Conservation (phyloP, 2,797 vertebrate genomes). For the Sebastes ruberrimus region DNA sequence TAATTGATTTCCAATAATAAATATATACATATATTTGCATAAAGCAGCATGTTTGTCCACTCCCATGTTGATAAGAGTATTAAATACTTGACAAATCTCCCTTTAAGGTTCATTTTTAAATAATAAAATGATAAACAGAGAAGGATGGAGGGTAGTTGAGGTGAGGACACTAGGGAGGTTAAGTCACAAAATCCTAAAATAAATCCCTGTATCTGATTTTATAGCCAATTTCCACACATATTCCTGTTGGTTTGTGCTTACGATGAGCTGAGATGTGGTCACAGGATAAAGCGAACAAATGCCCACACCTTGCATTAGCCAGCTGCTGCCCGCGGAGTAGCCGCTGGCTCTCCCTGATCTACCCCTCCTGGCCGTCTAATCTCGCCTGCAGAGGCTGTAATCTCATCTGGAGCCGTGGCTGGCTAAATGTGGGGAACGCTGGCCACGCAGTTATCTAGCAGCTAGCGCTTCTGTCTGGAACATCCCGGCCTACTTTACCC, state of each 20-base stretch:
- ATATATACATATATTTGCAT: too few relatives aligned
- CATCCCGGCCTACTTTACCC: constrained; percentile 88
- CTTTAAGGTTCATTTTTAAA: too few relatives aligned
- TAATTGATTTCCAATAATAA: too few relatives aligned
- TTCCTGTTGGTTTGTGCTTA: background rate
- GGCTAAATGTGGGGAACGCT: constrained; percentile 84
- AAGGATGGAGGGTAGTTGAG: background rate
- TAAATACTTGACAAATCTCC: too few relatives aligned
- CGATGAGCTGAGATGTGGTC: background rate
- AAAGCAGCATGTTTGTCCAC: too few relatives aligned
- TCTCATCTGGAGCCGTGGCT: constrained; percentile 82
- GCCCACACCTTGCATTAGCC: constrained; percentile 29
- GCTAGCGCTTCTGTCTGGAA: constrained; percentile 81
- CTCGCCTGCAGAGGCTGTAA: constrained; percentile 76
- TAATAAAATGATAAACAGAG: background rate
- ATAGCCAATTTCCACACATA: background rate
- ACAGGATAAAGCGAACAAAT: background rate
- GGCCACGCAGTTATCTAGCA: constrained; percentile 84
- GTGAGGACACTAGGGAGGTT: background rate
- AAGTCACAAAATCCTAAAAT: background rate
- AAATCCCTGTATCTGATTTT: background rate
- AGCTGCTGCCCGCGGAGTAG: constrained; percentile 38
- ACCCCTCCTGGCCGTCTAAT: constrained; percentile 58
- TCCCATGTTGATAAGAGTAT: too few relatives aligned
- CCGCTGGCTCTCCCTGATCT: constrained; percentile 35